Base-by-base conservation (phyloP, 2,888 invertebrate species). In the Limnephilus marmoratus region DNA sequence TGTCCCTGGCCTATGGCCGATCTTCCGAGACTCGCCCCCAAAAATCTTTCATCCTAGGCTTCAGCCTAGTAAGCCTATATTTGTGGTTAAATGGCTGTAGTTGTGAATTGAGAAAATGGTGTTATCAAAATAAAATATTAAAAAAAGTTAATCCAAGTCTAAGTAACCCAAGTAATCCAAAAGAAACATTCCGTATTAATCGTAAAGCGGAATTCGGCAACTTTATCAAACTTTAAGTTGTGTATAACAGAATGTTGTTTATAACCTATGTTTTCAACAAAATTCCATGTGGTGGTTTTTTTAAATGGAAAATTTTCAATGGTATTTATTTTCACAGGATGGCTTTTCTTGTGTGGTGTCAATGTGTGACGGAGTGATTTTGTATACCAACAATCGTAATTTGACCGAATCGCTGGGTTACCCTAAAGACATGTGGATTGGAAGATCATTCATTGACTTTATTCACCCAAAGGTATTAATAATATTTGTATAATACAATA, bases 361-460 rank as follows among this genome's bases (percentile, higher is more conserved):
- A 0, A 97, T 98, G 97, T 96, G 97, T 91, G 98, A 98, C 94
- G 98, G 98, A 1, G 96, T 98, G 0, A 97, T 98, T 0, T 96
- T 98, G 94, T 98, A 97, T 94, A 97, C 98, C 15, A 98, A 68
- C 68, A 68, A 98, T 0, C 95, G 97, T 0, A 97, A 97, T 87
- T 95, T 98, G 90, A 97, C 97, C 0, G 95, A 97, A 2, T 96
- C 97, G 1, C 96, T 98, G 90, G 98, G 98, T 1, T 98, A 97
- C 94, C 97, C 98, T 0, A 97, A 97, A 94, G 98, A 98, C 93
- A 98, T 98, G 97, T 98, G 98, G 98, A 95, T 98, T 68, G 98
- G 98, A 5, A 96, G 98, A 90, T 98, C 98, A 0, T 98, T 99
- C 94, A 98, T 98, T 91, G 98, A 99, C 94, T 98, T 98, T 94